These are phyloP conservation scores for Chymomyza caudatula DNA, from an alignment of 2,888 invertebrate species.

Conservation along the genomic window DNA sequence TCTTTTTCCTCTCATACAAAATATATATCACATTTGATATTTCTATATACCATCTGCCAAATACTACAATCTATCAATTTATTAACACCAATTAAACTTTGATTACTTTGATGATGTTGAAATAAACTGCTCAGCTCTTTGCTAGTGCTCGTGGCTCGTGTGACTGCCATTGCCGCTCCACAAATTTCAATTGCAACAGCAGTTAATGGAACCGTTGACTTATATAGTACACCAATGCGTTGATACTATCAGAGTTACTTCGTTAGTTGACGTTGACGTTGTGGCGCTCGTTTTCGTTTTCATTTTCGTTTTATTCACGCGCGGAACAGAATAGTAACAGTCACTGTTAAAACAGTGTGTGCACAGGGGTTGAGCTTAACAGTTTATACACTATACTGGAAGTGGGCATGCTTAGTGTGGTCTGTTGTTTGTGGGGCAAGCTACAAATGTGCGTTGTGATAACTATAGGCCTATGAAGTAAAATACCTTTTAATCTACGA, in stretches of 20 bases:
- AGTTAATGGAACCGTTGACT: not conserved
- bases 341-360: not conserved
- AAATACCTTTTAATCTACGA: no score
- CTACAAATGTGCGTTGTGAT: not conserved
- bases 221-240: not conserved
- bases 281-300: constrained; percentile 11
- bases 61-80: constrained; percentile 27
- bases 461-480: no score
- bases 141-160: constrained; percentile 11
- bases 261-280: not conserved
- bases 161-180: constrained; percentile 14
- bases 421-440: not conserved
- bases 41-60: not conserved
- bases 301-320: not conserved
- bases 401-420: not conserved
- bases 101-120: constrained; percentile 18
- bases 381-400: constrained; percentile 14
- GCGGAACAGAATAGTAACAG: not conserved
- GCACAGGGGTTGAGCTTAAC: not conserved
- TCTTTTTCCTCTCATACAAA: no score
- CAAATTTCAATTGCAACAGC: constrained; percentile 11
- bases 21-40: not conserved
- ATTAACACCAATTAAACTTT: constrained; percentile 44
- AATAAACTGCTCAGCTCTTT: constrained; percentile 1
- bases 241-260: constrained; percentile 3